Evolutionary conservation across 2,888 invertebrate species (phyloP).

Genomic region (Odontothrips loti): DNA sequence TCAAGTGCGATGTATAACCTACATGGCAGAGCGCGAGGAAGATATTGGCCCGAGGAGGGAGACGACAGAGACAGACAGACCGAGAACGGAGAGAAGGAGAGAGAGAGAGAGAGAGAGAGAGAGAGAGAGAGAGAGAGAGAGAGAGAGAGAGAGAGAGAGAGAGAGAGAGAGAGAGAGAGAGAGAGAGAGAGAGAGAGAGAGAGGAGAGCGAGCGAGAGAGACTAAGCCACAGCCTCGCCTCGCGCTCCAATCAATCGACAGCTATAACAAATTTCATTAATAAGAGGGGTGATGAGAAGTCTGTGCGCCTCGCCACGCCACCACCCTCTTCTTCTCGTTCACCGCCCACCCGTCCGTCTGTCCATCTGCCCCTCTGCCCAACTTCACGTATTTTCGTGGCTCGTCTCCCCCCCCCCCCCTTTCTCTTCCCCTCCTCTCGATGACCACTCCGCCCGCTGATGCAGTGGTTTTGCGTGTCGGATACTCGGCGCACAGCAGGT

Average conservation of each 20-base stretch:
- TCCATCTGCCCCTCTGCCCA: neutral
- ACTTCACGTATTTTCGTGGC: too few relatives aligned
- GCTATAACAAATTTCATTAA: slow-evolving; percentile 25
- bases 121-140: too few relatives aligned
- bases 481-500: too few relatives aligned
- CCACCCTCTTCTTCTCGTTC: neutral
- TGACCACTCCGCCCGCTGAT: neutral
- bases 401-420: neutral
- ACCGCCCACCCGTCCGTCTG: neutral
- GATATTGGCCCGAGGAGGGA: too few relatives aligned
- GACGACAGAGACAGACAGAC: too few relatives aligned
- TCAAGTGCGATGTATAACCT: too few relatives aligned
- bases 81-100: too few relatives aligned
- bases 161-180: too few relatives aligned
- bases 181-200: neutral
- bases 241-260: slow-evolving; percentile 9
- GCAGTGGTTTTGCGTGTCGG: too few relatives aligned
- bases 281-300: slow-evolving; percentile 19
- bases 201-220: neutral
- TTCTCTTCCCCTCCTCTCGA: neutral
- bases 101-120: neutral
- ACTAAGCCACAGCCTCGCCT: neutral
- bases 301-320: neutral
- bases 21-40: too few relatives aligned
- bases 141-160: neutral